These are phyloP conservation scores for Manis javanica DNA, from an alignment of 2,797 vertebrate species.

Conservation along the genomic window DNA sequence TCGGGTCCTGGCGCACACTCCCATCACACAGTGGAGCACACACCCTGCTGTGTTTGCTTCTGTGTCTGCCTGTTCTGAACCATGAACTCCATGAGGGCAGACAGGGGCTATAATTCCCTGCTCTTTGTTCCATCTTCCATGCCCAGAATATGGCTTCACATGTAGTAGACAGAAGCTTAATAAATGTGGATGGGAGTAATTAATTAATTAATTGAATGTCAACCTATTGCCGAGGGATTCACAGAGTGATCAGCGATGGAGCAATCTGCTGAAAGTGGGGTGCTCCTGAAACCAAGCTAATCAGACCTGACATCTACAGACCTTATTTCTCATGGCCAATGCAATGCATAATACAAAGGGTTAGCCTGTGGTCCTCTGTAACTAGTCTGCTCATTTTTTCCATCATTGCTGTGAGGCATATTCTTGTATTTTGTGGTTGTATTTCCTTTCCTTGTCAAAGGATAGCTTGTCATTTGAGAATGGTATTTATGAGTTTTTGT, in stretches of 20 bases:
- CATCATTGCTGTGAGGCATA: not conserved
- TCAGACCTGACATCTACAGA: not conserved
- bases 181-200: not conserved
- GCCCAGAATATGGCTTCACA: not conserved
- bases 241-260: not conserved
- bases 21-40: too few species aligned
- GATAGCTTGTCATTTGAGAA: slow-evolving; percentile 25
- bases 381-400: not conserved
- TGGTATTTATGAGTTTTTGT: slow-evolving; percentile 6
- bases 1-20: not conserved
- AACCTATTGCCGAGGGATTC: not conserved
- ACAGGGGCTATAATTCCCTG: not conserved
- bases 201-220: not conserved
- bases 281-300: not conserved
- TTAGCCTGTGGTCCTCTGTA: not conserved
- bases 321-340: not conserved
- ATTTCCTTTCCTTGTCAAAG: not conserved
- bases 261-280: not conserved
- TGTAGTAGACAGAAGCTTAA: not conserved
- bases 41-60: not conserved
- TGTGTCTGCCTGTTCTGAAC: not conserved
- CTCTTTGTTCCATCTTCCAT: not conserved
- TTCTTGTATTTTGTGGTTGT: not conserved
- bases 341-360: too few species aligned
- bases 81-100: not conserved